Percentiles rank a stretch among this genome's conserved stretches.
phyloP scores from a whole-genome alignment of 2,888 invertebrate species.

The Machimus atricapillus region DNA sequence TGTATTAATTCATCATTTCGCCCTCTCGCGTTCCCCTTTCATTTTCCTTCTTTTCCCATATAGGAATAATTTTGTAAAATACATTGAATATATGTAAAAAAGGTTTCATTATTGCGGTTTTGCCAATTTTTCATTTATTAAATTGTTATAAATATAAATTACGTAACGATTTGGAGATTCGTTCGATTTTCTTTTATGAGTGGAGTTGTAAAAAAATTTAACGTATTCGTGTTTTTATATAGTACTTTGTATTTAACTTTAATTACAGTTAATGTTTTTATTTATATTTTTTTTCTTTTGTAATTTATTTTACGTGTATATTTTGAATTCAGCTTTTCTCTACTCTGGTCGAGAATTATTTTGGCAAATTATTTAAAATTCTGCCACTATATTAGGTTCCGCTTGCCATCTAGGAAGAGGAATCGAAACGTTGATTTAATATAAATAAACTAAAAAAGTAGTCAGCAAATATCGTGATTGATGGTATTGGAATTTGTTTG shows the following conservation, averaged over 20 bases:
- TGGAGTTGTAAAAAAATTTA: background rate
- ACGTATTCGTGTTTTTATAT: slow-evolving; percentile 6
- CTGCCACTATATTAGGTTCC: background rate
- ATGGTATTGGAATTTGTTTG: no score
- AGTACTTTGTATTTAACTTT: background rate
- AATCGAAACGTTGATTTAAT: background rate
- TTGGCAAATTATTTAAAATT: background rate
- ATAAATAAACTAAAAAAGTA: background rate
- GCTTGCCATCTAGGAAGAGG: background rate
- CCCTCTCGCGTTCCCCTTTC: background rate
- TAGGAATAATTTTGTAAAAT: slow-evolving; percentile 37
- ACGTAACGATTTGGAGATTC: background rate
- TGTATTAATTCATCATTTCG: background rate
- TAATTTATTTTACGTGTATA: background rate
- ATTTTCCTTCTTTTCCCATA: background rate
- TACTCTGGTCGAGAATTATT: background rate
- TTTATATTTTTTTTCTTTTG: background rate
- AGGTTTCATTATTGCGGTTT: background rate
- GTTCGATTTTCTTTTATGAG: background rate
- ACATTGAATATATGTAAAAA: slow-evolving; percentile 31
- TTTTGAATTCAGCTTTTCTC: background rate
- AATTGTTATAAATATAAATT: background rate
- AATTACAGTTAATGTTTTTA: background rate
- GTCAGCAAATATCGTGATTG: background rate
- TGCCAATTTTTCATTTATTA: slow-evolving; percentile 19